phyloP scores from a whole-genome alignment of 2,113 vertebrate species.

The Trochalopteron elliotii region DNA sequence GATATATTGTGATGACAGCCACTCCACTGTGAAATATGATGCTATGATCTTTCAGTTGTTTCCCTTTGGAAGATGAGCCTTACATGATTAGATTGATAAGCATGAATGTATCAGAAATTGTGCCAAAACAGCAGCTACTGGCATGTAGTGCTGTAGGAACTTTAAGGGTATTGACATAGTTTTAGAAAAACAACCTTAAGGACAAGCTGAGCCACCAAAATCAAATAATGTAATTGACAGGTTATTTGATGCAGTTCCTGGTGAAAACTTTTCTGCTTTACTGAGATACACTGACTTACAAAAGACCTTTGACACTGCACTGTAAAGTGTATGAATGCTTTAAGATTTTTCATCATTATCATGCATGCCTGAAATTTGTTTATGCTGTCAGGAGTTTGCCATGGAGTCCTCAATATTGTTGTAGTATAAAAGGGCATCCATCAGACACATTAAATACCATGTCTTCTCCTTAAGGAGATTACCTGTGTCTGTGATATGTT shows the following conservation, averaged over 20 bases:
- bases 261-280: not conserved
- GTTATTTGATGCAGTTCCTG: not conserved
- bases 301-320: slow-evolving; percentile 9
- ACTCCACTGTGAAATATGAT: slow-evolving; percentile 40
- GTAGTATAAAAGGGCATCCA: not conserved
- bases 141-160: not conserved
- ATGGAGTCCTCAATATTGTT: not conserved
- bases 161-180: slow-evolving; percentile 12
- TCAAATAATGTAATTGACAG: not conserved
- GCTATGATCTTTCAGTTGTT: slow-evolving; percentile 50
- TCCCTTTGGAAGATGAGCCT: slow-evolving; percentile 49
- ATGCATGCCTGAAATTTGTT: not conserved
- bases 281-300: not conserved
- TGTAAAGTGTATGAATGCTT: not conserved
- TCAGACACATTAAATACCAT: not conserved
- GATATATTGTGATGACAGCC: slow-evolving; percentile 52
- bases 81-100: slow-evolving; percentile 53
- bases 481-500: not conserved
- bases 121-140: slow-evolving; percentile 33
- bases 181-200: slow-evolving; percentile 35
- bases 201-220: slow-evolving; percentile 36
- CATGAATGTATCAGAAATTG: slow-evolving; percentile 16
- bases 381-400: not conserved
- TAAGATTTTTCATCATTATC: slow-evolving; percentile 7
- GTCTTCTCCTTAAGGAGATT: slow-evolving; percentile 23